Base-by-base conservation (phyloP, 2,797 vertebrate genomes). In the Rhincodon typus region DNA sequence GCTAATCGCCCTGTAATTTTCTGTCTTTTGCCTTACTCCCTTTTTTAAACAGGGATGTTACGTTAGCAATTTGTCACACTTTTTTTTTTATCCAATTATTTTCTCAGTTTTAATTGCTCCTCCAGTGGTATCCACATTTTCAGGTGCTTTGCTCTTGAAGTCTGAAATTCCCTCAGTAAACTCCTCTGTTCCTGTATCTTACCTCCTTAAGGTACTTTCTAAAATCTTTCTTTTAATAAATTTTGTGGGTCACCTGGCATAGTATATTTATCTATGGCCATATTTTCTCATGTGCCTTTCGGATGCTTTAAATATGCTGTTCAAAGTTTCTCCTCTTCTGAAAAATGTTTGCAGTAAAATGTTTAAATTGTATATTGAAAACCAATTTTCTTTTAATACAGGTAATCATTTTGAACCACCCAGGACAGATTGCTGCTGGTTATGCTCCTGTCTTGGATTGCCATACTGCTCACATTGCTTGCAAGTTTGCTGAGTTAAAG, bases 401-500 rank as follows among this genome's bases (percentile, higher is more conserved):
- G 99, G 98, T 99, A 96, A 99, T 99, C 96, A 99, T 99, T 96
- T 97, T 99, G 97, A 99, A 99, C 97, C 99, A 99, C 96, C 98
- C 99, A 0, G 98, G 99, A 91, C 98, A 99, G 86, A 99, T 99
- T 91, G 98, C 98, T 21, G 98, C 98, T 53, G 99, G 99, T 42
- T 99, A 99, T n/a, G 98, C 99, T 66, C 99, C 99, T 23, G 99
- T 99, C 96, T 97, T 99, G 97, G 99, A 99, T 97, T 99, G 99
- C 97, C 99, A 99, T 96, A 99, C 98, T 2, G 99, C 98, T 96
- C 99, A 99, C 96, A 99, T 99, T 82, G 99, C 99, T 0, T 99
- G 98, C 97, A 99, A 99, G 96, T 99, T 99, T 0, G 98, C 98
- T 94, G 99, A 99, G 97, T 98, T 99, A 42, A 99, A 99, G 96